These are phyloP conservation scores for Drosophila kikkawai DNA, from an alignment of 1,140 invertebrate species.

Conservation along the genomic window DNA sequence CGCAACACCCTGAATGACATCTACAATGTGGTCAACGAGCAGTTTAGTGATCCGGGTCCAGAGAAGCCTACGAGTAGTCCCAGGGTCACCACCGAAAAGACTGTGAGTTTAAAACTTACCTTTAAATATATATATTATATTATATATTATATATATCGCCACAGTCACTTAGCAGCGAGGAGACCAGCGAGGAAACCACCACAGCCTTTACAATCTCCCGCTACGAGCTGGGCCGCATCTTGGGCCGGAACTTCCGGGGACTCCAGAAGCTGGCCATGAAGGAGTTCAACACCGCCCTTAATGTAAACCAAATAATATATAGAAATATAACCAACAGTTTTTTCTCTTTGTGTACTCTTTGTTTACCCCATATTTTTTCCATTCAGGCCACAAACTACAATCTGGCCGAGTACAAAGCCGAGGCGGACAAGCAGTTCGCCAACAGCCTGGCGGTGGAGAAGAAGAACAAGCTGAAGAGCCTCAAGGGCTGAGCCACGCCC, in stretches of 20 bases:
- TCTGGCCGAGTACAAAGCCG: conserved; percentile 70
- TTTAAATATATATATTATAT: background rate
- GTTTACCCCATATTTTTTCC: background rate
- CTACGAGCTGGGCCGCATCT: conserved; percentile 80
- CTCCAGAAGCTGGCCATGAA: conserved; percentile 71
- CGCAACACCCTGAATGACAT: conserved; percentile 71
- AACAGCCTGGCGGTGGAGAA: conserved; percentile 77
- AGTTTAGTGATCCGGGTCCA: conserved; percentile 77
- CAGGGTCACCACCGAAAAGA: conserved; percentile 60
- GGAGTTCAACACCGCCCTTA: conserved; percentile 65
- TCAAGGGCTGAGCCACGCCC: conserved; percentile 58
- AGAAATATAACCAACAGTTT: rapidly evolving
- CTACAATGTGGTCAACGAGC: conserved; percentile 75
- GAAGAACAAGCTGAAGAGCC: conserved; percentile 73
- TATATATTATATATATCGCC: no score
- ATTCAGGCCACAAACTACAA: conserved; percentile 75
- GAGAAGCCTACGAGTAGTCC: conserved; percentile 59
- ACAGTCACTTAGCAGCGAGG: conserved; percentile 44
- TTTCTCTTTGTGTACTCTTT: conserved; percentile 2
- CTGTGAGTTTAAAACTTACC: conserved; percentile 23
- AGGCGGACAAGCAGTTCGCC: conserved; percentile 76
- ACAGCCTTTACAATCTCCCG: conserved; percentile 75
- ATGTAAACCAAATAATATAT: background rate
- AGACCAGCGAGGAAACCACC: conserved; percentile 44
- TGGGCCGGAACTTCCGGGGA: conserved; percentile 81